These are phyloP conservation scores for Alces alces DNA, from an alignment of 2,113 vertebrate species.

Conservation along the genomic window DNA sequence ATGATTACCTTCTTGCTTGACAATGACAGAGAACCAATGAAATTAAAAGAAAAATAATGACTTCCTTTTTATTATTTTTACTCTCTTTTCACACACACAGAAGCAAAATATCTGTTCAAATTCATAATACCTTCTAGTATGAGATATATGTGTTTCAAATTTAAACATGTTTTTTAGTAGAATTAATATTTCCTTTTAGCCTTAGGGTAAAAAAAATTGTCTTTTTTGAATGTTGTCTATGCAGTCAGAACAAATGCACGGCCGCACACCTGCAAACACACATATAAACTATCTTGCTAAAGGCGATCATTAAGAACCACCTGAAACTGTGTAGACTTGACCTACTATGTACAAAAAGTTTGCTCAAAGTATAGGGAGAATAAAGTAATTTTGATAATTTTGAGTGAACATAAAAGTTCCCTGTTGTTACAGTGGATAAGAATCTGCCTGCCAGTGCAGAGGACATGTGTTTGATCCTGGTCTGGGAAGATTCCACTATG, in stretches of 20 bases:
- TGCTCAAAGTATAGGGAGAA: neutral
- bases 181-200: neutral
- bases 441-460: neutral
- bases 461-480: neutral
- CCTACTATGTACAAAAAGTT: neutral
- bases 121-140: neutral
- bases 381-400: neutral
- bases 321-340: neutral
- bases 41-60: neutral
- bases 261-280: neutral
- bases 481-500: neutral
- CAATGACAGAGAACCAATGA: neutral
- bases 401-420: neutral
- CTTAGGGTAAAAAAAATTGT: neutral
- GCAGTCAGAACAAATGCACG: neutral
- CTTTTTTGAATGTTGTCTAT: neutral
- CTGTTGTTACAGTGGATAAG: neutral
- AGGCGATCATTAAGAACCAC: neutral
- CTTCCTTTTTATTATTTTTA: neutral
- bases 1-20: neutral
- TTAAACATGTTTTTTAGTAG: neutral
- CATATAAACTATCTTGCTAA: neutral
- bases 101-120: neutral
- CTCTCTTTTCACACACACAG: neutral
- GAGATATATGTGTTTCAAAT: neutral